Percentiles rank a stretch among this genome's conserved stretches.
Evolutionary conservation across 2,888 invertebrate species (phyloP).

Genomic region (Cantharis rustica): DNA sequence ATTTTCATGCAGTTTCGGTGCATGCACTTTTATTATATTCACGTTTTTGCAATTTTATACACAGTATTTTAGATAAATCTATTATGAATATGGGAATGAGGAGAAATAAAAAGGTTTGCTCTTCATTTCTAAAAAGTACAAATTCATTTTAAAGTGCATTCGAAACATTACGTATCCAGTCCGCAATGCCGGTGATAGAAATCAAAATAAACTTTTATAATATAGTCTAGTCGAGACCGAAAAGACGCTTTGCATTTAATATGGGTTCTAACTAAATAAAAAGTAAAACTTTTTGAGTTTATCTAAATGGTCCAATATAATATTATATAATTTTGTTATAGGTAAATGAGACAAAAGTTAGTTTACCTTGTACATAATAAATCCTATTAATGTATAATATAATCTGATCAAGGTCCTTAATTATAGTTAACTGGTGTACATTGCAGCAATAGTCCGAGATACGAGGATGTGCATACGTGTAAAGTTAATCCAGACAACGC

Average conservation of each 20-base stretch:
- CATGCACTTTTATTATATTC: neutral
- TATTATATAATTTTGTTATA: neutral
- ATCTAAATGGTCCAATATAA: neutral
- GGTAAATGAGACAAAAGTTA: neutral
- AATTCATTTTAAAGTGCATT: neutral
- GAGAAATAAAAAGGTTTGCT: neutral
- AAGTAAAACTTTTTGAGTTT: neutral
- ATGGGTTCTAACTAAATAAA: neutral
- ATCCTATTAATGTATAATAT: neutral
- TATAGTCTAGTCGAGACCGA: no score
- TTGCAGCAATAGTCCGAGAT: neutral
- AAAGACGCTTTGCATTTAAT: neutral
- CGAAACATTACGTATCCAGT: neutral
- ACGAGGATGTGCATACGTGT: constrained; percentile 10
- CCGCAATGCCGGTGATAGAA: neutral
- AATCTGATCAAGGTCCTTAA: neutral
- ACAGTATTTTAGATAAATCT: neutral
- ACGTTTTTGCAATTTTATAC: neutral
- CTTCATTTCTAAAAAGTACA: neutral
- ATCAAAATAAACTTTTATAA: neutral
- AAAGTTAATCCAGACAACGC: constrained; percentile 19
- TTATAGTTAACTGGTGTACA: neutral
- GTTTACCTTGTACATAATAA: neutral
- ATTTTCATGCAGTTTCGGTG: neutral
- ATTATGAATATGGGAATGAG: neutral